Evolutionary conservation across 2,888 invertebrate species (phyloP), one percentile per base, ranked within the genome.

Genomic region (Dryadula phaetusa): DNA sequence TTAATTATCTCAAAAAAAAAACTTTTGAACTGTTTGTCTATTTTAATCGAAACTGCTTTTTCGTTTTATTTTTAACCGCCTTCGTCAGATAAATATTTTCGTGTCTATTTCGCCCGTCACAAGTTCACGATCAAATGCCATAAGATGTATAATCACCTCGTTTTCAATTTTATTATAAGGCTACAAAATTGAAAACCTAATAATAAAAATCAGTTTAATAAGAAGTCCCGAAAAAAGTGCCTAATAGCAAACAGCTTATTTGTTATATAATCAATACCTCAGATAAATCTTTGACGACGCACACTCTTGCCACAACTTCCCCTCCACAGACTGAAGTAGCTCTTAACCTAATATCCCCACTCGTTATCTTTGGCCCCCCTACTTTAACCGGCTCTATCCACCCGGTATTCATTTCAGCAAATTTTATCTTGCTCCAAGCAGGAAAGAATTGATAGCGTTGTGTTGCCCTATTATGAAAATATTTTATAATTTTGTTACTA

Each of bases 321-420:
- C 97, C 97, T 6, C 94, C 93, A 76, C 95, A 96, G 3, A 96
- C 96, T 0, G 96, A 94, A 8, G 96, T 96, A 8, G 96, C 97
- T 72, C 81, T 76, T 6, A 95, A 66, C 60, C 75, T 80, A 7
- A 81, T 78, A 69, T 82, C 85, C 3, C 82, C 83, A 25, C 79
- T 66, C 58, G 77, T 75, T 7, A 86, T 69, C 10, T 69, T 67
- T 0, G 82, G 82, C 0, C 75, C 81, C 3, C 62, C 70, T 0
- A 71, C 49, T 56, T 76, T 74, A n/a, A 88, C 71, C 1, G 92
- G 88, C 14, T 78, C 70, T 20, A 88, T 79, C 86, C 91, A 88
- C 0, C 93, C 93, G 6, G 77, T 83, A 75, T 88, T 84, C 6
- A 96, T 79, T 82, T 96, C 96, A 0, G 94, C 93, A 82, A 96